These are phyloP conservation scores for Musca domestica DNA, from an alignment of 1,140 invertebrate genomes.

Conservation along the genomic window DNA sequence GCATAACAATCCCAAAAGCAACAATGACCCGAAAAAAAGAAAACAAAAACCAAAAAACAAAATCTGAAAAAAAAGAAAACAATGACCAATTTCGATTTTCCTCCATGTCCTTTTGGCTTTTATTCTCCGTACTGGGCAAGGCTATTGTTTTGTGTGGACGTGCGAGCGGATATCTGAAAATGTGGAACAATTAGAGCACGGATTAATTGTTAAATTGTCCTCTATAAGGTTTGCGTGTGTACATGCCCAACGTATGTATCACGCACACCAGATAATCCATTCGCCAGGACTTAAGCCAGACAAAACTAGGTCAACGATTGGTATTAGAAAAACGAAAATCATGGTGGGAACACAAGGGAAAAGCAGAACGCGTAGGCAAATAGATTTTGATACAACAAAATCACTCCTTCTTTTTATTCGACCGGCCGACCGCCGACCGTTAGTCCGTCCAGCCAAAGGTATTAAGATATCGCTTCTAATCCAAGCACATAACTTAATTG, in stretches of 20 bases:
- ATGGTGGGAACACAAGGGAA: not conserved
- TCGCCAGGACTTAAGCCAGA: not conserved
- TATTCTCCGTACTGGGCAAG: not conserved
- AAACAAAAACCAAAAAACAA: not conserved
- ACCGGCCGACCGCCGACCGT: too few species aligned
- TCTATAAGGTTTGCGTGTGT: not conserved
- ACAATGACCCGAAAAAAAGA: not conserved
- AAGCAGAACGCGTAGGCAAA: not conserved
- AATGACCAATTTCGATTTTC: not conserved
- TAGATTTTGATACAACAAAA: not conserved
- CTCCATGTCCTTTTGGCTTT: not conserved
- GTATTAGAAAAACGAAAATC: not conserved
- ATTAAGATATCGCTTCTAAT: too few species aligned
- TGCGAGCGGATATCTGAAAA: not conserved
- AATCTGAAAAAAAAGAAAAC: not conserved
- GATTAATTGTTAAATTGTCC: conserved; percentile 19
- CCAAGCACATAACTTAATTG: too few species aligned
- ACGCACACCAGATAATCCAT: conserved; percentile 18
- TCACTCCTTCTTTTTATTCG: conserved; percentile 3
- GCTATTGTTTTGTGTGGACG: not conserved
- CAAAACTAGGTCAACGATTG: too few species aligned
- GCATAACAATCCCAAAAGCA: not conserved
- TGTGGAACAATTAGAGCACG: conserved; percentile 17
- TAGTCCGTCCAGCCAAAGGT: too few species aligned
- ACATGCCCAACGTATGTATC: not conserved